Conservation (phyloP, 2,888 invertebrate species). For the Orchestes rusci region DNA sequence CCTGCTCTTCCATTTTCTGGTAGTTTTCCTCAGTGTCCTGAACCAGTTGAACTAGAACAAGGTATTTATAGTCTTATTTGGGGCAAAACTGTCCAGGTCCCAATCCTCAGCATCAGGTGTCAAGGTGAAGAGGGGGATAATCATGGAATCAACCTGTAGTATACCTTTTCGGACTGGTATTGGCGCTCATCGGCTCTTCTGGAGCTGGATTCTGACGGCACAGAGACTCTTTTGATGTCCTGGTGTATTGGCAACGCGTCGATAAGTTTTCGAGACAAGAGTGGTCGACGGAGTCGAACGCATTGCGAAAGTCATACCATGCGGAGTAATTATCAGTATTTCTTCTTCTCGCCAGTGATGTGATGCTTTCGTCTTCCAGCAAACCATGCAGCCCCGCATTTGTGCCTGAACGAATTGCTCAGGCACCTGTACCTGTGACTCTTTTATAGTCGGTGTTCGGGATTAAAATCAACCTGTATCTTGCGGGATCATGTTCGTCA, state of each 20-base stretch:
- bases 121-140: background rate
- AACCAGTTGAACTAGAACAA: no score
- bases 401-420: constrained; percentile 23
- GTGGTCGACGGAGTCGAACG: constrained; percentile 21
- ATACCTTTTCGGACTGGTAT: constrained; percentile 21
- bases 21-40: no score
- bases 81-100: constrained; percentile 6
- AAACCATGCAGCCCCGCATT: constrained; percentile 28
- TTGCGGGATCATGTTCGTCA: constrained; percentile 26
- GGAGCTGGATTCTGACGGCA: constrained; percentile 8
- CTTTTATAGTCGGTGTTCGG: constrained; percentile 30
- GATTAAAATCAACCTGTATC: constrained; percentile 31
- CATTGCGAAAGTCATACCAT: constrained; percentile 25
- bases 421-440: constrained; percentile 23
- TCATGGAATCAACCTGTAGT: constrained; percentile 1
- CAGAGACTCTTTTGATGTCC: no score
- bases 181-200: constrained; percentile 15
- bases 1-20: no score
- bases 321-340: constrained; percentile 20
- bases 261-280: constrained; percentile 11
- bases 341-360: constrained; percentile 2
- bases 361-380: background rate
- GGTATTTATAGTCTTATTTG: no score
- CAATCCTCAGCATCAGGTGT: background rate
- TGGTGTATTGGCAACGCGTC: no score